Conservation (phyloP, 2,888 invertebrate species). For the Saturnia pavonia region DNA sequence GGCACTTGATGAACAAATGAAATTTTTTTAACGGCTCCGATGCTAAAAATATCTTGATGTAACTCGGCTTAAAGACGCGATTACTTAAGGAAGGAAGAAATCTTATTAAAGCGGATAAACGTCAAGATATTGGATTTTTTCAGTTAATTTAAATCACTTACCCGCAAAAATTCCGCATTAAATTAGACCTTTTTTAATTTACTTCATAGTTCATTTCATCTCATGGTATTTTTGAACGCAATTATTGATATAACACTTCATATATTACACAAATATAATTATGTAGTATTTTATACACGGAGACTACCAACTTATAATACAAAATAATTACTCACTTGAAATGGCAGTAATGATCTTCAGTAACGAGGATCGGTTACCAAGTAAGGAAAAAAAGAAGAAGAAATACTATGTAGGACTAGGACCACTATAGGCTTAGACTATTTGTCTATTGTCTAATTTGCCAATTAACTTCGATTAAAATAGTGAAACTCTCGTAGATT, state of each 20-base stretch:
- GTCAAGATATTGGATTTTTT: slow-evolving; percentile 7
- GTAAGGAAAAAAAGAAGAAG: too few relatives aligned
- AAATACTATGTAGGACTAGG: too few relatives aligned
- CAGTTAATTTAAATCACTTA: background rate
- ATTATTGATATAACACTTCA: background rate
- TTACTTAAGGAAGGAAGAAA: background rate
- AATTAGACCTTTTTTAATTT: background rate
- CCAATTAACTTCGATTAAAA: too few relatives aligned
- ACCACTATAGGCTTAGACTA: too few relatives aligned
- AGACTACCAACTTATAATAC: too few relatives aligned
- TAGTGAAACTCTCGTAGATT: too few relatives aligned
- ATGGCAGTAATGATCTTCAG: too few relatives aligned
- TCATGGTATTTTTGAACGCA: background rate
- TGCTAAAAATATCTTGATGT: background rate
- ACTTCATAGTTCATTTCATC: background rate
- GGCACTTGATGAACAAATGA: background rate
- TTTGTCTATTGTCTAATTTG: too few relatives aligned
- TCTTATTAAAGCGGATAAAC: slow-evolving; percentile 8
- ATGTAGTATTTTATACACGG: too few relatives aligned
- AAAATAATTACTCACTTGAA: too few relatives aligned
- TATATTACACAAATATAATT: too few relatives aligned
- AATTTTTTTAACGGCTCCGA: background rate
- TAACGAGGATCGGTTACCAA: too few relatives aligned
- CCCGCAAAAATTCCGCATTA: background rate
- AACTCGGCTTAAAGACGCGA: background rate